Percentiles rank a stretch among this genome's conserved stretches.
Evolutionary conservation across 92 coral and sea anemone species (phyloP).

Genomic region (Porites lobata): DNA sequence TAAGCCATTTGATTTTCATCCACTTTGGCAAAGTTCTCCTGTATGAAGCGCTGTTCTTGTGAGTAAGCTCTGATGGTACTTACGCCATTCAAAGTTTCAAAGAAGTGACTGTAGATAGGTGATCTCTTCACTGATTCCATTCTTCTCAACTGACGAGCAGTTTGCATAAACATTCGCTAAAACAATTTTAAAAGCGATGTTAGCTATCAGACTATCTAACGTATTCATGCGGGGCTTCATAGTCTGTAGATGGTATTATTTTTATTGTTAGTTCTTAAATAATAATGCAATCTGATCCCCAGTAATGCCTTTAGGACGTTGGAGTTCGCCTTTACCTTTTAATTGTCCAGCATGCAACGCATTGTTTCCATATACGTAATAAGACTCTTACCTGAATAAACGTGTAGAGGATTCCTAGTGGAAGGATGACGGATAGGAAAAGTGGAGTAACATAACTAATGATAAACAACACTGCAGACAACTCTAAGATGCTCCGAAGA

Average conservation of each 20-base stretch:
- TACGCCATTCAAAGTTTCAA: conserved; percentile 88
- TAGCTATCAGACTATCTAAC: too few species aligned
- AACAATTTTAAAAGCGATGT: background rate
- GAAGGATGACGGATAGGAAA: conserved; percentile 80
- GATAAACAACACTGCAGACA: conserved; percentile 81
- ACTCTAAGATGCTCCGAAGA: conserved; percentile 69
- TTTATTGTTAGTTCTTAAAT: too few species aligned
- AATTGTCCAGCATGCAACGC: too few species aligned
- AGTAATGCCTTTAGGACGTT: too few species aligned
- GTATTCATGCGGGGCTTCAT: too few species aligned
- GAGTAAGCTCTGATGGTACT: conserved; percentile 90
- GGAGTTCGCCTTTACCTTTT: too few species aligned
- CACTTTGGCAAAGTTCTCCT: conserved; percentile 83
- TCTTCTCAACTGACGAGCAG: conserved; percentile 91
- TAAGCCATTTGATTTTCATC: conserved; percentile 93
- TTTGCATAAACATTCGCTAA: conserved; percentile 85
- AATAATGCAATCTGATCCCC: too few species aligned
- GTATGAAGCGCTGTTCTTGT: conserved; percentile 86
- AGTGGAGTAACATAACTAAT: conserved; percentile 92
- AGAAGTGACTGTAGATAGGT: conserved; percentile 93
- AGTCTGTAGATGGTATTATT: too few species aligned
- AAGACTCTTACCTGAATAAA: conserved; percentile 80
- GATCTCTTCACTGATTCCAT: conserved; percentile 95
- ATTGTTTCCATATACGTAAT: too few species aligned
- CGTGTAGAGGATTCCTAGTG: conserved; percentile 77